Conservation (phyloP, 2,888 invertebrate genomes). For the Tetanocera ferruginea region DNA sequence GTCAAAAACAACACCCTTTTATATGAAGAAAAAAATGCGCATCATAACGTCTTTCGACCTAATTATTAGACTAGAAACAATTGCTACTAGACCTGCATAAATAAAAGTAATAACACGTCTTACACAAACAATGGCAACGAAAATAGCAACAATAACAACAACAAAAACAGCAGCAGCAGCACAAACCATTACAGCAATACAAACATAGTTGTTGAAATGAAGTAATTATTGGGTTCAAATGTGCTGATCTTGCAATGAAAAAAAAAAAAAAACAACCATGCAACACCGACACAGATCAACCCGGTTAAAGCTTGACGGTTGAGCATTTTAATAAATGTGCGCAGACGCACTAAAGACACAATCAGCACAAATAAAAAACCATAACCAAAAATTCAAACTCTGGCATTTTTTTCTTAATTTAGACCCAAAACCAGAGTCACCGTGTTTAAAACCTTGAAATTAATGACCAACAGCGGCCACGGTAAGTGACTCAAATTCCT, state of each 20-base stretch:
- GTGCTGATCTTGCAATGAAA: conserved; percentile 22
- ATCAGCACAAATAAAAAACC: neutral
- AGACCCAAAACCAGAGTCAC: neutral
- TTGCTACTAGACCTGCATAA: neutral
- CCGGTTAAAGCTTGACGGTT: neutral
- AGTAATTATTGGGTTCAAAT: conserved; percentile 36
- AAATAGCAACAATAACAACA: neutral
- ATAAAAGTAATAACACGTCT: neutral
- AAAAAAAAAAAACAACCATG: neutral
- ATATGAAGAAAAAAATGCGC: too few relatives aligned
- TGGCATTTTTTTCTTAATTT: neutral
- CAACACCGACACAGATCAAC: neutral
- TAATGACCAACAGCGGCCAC: conserved; percentile 15
- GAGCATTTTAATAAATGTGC: neutral
- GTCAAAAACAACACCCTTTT: too few relatives aligned
- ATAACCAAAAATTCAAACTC: neutral
- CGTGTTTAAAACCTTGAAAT: conserved; percentile 23
- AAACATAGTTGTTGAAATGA: conserved; percentile 27
- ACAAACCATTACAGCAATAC: too few relatives aligned
- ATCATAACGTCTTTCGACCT: neutral
- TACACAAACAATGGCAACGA: neutral
- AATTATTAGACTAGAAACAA: conserved; percentile 12
- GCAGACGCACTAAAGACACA: conserved; percentile 5
- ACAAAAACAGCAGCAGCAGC: neutral
- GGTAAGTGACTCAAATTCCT: conserved; percentile 17